A percentile compares a stretch with the other conserved stretches of the same genome.
These are phyloP conservation scores for Tamias sibiricus DNA, from an alignment of 2,113 vertebrate genomes.

Conservation along the genomic window DNA sequence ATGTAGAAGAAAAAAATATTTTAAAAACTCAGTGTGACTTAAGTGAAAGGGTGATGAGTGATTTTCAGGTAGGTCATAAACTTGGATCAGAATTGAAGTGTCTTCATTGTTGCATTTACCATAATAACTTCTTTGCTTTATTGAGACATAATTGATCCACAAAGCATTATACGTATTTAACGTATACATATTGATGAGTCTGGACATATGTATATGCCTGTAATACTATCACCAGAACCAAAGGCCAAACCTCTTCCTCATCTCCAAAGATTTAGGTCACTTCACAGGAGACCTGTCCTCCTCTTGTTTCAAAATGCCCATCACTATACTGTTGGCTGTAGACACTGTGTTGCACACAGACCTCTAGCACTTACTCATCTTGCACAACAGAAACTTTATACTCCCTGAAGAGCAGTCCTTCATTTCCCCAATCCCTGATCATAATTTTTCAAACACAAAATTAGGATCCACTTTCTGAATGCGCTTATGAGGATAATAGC, in stretches of 20 bases:
- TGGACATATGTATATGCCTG: neutral
- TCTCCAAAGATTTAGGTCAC: neutral
- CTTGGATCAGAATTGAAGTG: neutral
- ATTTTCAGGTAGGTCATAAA: neutral
- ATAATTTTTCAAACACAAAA: neutral
- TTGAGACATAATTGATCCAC: neutral
- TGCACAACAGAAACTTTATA: neutral
- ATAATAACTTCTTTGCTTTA: neutral
- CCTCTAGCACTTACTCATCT: no score
- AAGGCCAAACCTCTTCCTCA: neutral
- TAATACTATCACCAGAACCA: neutral
- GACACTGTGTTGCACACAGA: neutral
- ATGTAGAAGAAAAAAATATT: neutral
- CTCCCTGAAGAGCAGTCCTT: neutral
- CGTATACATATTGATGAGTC: neutral
- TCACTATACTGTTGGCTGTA: no score
- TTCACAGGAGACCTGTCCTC: no score
- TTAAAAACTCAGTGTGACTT: neutral
- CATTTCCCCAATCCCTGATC: no score
- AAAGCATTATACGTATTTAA: neutral
- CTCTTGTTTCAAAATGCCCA: no score
- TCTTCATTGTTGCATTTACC: accelerated
- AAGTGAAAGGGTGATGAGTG: neutral
- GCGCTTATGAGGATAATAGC: neutral
- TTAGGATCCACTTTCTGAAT: neutral